phyloP scores from a whole-genome alignment of 2,888 invertebrate species.

The Acronicta psi region DNA sequence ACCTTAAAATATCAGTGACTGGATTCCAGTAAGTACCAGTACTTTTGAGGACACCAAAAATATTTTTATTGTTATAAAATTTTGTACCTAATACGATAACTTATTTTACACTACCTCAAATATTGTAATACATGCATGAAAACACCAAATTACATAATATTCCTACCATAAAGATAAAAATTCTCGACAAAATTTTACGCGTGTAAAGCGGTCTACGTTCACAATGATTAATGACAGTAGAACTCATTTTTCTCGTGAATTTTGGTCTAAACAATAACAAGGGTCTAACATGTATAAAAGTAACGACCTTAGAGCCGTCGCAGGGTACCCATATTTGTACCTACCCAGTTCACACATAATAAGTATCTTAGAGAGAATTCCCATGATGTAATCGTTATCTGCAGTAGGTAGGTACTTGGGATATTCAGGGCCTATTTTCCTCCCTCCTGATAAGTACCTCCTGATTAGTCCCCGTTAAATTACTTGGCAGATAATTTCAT shows the following conservation, averaged over 20 bases:
- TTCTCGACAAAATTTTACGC: conserved; percentile 4
- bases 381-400: background rate
- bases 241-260: background rate
- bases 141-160: too few relatives aligned
- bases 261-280: conserved; percentile 15
- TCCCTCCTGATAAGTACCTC: too few relatives aligned
- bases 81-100: too few relatives aligned
- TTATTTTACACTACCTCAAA: too few relatives aligned
- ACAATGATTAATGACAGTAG: too few relatives aligned
- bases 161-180: conserved; percentile 8
- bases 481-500: too few relatives aligned
- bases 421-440: too few relatives aligned
- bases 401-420: background rate
- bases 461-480: too few relatives aligned
- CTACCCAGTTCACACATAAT: conserved; percentile 16
- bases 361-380: background rate
- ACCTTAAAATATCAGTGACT: background rate
- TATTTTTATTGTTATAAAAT: too few relatives aligned
- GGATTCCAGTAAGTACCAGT: too few relatives aligned
- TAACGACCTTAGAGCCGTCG: conserved; percentile 1
- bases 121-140: too few relatives aligned
- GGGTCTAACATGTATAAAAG: conserved; percentile 13
- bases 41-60: too few relatives aligned
- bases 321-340: conserved; percentile 12
- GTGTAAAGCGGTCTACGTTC: background rate